Base-by-base conservation (phyloP, 2,113 vertebrate species). In the Trichechus manatus region DNA sequence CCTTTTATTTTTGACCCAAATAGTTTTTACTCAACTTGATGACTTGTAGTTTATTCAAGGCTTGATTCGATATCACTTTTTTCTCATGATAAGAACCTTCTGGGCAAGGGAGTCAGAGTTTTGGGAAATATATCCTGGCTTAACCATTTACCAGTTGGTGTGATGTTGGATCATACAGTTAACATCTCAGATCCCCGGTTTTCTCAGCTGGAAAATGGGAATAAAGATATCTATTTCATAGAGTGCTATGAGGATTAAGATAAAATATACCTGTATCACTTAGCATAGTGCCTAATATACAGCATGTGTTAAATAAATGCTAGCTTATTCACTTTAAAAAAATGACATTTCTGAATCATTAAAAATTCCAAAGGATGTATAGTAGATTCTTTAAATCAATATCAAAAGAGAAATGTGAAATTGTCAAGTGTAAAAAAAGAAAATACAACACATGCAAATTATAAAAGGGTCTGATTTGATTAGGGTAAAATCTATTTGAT, bases 381-480 rank as follows among this genome's bases (percentile, higher is more conserved):
- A 75, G 31, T 25, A 23, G 14, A 25, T 63, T 56, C 14, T 64
- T 93, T 72, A 92, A 83, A 70, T 70, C 14, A 84, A 3, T 44
- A 36, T 64, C 25, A 89, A 63, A 81, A 86, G 25, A 79, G 20
- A 93, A 97, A 79, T 79, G 3, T 80, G 33, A 75, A 91, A 87
- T 74, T 75, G 1, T 42, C 53, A 77, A 87, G 20, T 74, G 19
- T 61, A 89, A 50, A 14, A 6, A 61, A 70, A 92, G 53, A 56
- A 10, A 33, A 27, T 79, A 53, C 44, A 81, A 39, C 6, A 61
- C 14, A 25, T 77, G 4, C 5, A 77, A 59, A 47, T 77, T 70
- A 82, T 82, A 47, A 89, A 85, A n/a, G 19, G 20, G 7, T 78
- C 31, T 95, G 42, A 88, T 74, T 72, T 97, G 59, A 81, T 90